phyloP scores from a whole-genome alignment of 2,888 invertebrate species.

The Mylabris sibirica region DNA sequence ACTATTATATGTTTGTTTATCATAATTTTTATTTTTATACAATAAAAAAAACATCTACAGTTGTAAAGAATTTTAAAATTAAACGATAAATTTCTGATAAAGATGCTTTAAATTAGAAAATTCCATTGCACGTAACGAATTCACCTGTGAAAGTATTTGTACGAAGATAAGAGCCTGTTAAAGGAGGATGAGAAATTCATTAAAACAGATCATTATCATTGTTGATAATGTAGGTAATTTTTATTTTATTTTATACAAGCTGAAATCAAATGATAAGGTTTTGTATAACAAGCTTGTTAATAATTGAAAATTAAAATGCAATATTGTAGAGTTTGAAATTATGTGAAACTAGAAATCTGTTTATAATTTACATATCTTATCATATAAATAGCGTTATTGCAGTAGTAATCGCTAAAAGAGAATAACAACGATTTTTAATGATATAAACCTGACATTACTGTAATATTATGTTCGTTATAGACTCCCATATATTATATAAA shows the following conservation, averaged over 20 bases:
- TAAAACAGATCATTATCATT: too few species aligned
- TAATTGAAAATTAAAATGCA: not conserved
- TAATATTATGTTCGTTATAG: not conserved
- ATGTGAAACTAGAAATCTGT: not conserved
- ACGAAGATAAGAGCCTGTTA: too few species aligned
- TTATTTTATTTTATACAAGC: too few species aligned
- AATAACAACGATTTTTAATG: not conserved
- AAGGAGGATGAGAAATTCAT: too few species aligned
- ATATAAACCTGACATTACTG: not conserved
- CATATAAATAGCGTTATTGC: not conserved
- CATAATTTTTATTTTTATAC: not conserved
- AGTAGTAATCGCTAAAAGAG: not conserved
- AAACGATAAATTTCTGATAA: not conserved
- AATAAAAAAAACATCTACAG: not conserved
- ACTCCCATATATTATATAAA: not conserved
- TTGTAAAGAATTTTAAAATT: not conserved
- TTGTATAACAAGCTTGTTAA: not conserved
- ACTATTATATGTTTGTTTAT: not conserved
- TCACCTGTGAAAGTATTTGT: not conserved
- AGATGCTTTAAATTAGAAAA: not conserved
- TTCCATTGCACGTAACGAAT: not conserved
- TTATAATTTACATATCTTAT: not conserved
- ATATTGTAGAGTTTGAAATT: not conserved
- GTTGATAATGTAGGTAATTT: too few species aligned
- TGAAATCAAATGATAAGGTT: not conserved